These are phyloP conservation scores for Tachysurus fulvidraco DNA, from an alignment of 2,113 vertebrate genomes.

Conservation along the genomic window DNA sequence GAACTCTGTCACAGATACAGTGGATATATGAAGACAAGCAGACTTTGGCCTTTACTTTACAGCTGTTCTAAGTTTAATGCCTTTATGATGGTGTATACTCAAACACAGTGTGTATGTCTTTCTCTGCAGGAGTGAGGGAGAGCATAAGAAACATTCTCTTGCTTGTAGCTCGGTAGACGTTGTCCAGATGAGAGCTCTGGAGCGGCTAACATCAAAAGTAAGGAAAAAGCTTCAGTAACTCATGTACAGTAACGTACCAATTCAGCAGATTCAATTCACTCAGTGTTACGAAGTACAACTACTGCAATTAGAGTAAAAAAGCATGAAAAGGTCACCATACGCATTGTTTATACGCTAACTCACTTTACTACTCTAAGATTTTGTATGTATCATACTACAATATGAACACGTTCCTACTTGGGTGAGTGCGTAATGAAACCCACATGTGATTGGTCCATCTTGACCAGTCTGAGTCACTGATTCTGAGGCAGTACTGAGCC, in stretches of 20 bases:
- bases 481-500: not conserved
- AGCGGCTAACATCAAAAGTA: slow-evolving; percentile 82
- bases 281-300: not conserved
- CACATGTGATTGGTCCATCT: not conserved
- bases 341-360: no score
- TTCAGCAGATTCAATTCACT: not conserved
- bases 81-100: not conserved
- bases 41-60: not conserved
- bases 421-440: not conserved
- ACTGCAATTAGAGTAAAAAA: not conserved
- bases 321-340: not conserved
- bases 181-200: slow-evolving; percentile 69
- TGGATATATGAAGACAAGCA: not conserved
- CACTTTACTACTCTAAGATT: no score
- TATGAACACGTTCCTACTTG: not conserved
- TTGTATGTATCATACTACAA: not conserved
- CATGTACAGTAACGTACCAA: not conserved
- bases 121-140: slow-evolving; percentile 70
- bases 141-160: slow-evolving; percentile 73
- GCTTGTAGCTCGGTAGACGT: slow-evolving; percentile 71
- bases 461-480: slow-evolving; percentile 28
- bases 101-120: not conserved
- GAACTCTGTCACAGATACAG: not conserved
- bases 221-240: slow-evolving; percentile 32
- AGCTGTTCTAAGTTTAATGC: not conserved